Base-by-base conservation (phyloP, 30 jellyfish, hydroid and myxozoan genomes). In the Cassiopea xamachana region DNA sequence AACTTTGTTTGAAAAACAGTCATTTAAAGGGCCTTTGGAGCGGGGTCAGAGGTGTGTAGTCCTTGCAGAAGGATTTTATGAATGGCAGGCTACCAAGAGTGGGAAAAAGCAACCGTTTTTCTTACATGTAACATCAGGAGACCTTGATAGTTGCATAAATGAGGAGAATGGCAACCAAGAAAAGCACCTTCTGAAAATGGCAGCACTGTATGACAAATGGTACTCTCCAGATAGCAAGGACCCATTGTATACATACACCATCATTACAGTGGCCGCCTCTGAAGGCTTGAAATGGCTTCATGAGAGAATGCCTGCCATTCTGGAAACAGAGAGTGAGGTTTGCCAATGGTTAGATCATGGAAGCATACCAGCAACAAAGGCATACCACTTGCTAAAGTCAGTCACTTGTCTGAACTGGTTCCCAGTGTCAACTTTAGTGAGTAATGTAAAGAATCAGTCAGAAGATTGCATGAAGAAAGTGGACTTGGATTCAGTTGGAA, bases 261-360 rank as follows among this genome's bases (percentile, higher is more conserved):
- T 95, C 15, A 89, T 95, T 16, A 95, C 99, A 1, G 98, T 92
- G 7, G 94, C 73, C 60, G 92, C 99, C 3, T 95, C 98, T 43
- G 62, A 89, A 14, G 50, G 93, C 1, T 14, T 91, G 70, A 68
- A 83, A 45, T 92, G 95, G 97, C 84, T 95, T 27, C 99, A 95
- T 81, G 91, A 95, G 48, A 86, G 99, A 84, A 95, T 95, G 99
- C 99, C 99, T 73, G 98, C 98, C 16, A 86, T 94, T 58, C 81
- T 94, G 15, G 96, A 89, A 77, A 89, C 88, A 27, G 93, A 76
- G 1, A 96, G 90, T 10, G 94, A 83, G 51, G 83, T 94, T 17
- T 64, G 82, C 46, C 76, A 68, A 51, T 94, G 98, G 98, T 70
- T 94, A 72, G 94, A 93, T 55, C 61, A 60, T 46, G 97, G 87